A percentile compares a stretch with the other conserved stretches of the same genome.
These are phyloP conservation scores for Chaetoderma sp. DNA, from an alignment of 2,888 invertebrate genomes.

Conservation along the genomic window DNA sequence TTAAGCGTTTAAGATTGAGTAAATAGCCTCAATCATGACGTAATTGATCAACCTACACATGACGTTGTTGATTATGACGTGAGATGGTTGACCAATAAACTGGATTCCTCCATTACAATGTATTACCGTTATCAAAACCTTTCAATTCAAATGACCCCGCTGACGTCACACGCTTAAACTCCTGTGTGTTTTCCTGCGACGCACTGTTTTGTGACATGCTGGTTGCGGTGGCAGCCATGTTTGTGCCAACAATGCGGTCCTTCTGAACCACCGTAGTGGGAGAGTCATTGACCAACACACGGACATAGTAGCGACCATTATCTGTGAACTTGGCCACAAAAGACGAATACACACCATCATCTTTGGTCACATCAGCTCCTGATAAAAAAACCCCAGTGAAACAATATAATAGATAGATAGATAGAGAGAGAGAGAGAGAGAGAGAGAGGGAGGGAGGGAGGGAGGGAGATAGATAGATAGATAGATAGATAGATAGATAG, in stretches of 20 bases:
- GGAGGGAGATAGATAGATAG: too few species aligned
- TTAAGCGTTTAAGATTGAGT: too few species aligned
- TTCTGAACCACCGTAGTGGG: constrained; percentile 6
- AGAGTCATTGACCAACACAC: constrained; percentile 50
- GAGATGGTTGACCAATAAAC: too few species aligned
- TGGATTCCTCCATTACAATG: too few species aligned
- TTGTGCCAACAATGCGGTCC: constrained; percentile 26
- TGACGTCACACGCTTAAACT: constrained; percentile 72
- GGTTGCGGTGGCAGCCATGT: background rate
- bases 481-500: too few species aligned
- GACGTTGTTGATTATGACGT: too few species aligned
- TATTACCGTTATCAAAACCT: background rate
- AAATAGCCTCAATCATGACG: too few species aligned
- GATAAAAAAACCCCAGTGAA: constrained; percentile 8
- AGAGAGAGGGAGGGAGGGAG: too few species aligned
- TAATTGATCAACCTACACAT: too few species aligned
- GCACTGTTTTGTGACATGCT: background rate
- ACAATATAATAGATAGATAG: too few species aligned
- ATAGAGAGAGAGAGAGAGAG: too few species aligned
- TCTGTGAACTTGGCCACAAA: constrained; percentile 72
- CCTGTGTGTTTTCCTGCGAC: background rate
- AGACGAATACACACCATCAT: constrained; percentile 78
- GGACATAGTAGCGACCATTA: constrained; percentile 64
- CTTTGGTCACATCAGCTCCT: constrained; percentile 77
- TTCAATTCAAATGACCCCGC: constrained; percentile 68